Percentiles rank a stretch among this genome's conserved stretches.
Evolutionary conservation across 2,797 vertebrate species (phyloP).

Genomic region (Syngnathus acus): DNA sequence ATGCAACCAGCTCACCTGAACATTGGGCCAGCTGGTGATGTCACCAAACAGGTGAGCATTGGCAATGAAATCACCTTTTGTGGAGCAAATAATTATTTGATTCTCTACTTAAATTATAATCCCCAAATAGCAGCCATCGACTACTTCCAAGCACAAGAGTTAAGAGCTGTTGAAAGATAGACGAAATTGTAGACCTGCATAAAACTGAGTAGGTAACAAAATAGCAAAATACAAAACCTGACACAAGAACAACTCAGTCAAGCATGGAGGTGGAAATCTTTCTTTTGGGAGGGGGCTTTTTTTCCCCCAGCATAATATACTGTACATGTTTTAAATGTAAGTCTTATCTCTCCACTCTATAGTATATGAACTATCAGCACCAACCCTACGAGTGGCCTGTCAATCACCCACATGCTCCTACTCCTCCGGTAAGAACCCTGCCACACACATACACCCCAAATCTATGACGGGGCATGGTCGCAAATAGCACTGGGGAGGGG

Average conservation of each 20-base stretch:
- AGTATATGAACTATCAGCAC: constrained; percentile 1
- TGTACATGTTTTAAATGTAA: background rate
- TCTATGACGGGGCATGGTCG: too few relatives aligned
- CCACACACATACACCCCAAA: background rate
- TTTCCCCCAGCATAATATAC: background rate
- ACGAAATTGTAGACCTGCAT: background rate
- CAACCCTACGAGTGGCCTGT: background rate
- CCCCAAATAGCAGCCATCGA: too few relatives aligned
- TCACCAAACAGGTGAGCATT: constrained; percentile 1
- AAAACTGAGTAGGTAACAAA: too few relatives aligned
- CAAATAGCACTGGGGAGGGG: too few relatives aligned
- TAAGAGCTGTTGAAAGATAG: background rate
- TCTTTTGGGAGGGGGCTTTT: background rate
- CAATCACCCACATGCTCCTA: background rate
- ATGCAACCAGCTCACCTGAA: background rate
- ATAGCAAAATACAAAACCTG: background rate
- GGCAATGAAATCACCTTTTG: background rate
- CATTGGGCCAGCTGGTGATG: background rate
- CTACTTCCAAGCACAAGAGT: background rate
- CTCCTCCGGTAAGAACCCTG: background rate
- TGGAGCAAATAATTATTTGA: background rate
- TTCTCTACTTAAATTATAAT: too few relatives aligned
- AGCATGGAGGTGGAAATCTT: background rate
- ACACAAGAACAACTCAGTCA: background rate
- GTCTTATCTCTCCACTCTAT: background rate